Conservation (phyloP, 2,113 vertebrate genomes). For the Chrysochloris asiatica region DNA sequence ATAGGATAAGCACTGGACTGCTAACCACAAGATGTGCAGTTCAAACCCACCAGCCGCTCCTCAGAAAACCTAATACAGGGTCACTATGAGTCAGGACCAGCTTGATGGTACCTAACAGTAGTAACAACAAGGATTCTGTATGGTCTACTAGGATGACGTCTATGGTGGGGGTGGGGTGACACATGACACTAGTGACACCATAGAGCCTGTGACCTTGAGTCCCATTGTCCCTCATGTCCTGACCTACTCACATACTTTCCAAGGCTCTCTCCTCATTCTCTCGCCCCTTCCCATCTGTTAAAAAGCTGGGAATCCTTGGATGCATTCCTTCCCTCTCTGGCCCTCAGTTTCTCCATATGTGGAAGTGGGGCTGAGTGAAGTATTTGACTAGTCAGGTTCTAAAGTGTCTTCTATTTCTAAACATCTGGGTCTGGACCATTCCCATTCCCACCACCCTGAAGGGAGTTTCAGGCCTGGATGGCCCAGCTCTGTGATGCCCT, state of each 20-base stretch:
- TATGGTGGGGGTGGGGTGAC: not conserved
- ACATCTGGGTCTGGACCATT: not conserved
- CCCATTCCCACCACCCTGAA: not conserved
- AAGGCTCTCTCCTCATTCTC: not conserved
- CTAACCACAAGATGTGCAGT: too few species aligned
- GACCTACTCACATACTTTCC: accelerated
- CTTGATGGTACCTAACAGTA: too few species aligned
- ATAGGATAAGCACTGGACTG: too few species aligned
- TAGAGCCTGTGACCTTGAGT: not conserved
- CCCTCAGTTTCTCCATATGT: slow-evolving; percentile 3
- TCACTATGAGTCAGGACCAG: too few species aligned
- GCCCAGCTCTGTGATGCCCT: not conserved
- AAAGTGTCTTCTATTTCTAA: not conserved
- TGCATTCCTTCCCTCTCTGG: not conserved
- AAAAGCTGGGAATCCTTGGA: not conserved
- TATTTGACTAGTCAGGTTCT: not conserved
- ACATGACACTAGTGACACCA: not conserved
- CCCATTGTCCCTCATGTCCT: not conserved
- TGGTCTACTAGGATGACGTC: not conserved
- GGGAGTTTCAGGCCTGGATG: not conserved
- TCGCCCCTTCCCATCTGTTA: not conserved
- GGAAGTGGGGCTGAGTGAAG: not conserved
- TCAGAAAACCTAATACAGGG: too few species aligned
- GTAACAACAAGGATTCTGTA: not conserved
- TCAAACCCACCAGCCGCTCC: too few species aligned